Conservation (phyloP, 2,888 invertebrate species). For the Trichacis sp. region DNA sequence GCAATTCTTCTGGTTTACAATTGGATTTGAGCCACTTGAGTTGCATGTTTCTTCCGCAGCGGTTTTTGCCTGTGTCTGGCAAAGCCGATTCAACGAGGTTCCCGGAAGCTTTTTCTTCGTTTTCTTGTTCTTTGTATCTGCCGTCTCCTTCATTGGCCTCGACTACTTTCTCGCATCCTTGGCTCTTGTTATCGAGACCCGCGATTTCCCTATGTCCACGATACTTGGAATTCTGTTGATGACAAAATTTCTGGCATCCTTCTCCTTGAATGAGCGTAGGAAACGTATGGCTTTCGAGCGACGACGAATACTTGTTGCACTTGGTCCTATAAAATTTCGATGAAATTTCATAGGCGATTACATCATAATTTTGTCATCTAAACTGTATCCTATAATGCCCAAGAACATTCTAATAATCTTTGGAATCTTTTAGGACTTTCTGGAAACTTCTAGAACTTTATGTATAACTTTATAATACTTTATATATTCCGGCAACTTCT, state of each 20-base stretch:
- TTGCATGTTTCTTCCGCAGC: slow-evolving; percentile 75
- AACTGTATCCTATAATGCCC: too few relatives aligned
- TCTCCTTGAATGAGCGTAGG: slow-evolving; percentile 26
- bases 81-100: slow-evolving; percentile 79
- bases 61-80: slow-evolving; percentile 75
- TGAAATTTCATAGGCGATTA: too few relatives aligned
- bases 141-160: slow-evolving; percentile 60
- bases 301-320: slow-evolving; percentile 28
- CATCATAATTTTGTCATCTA: too few relatives aligned
- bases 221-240: slow-evolving; percentile 22
- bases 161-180: slow-evolving; percentile 54
- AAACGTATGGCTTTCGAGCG: slow-evolving; percentile 7
- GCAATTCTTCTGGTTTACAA: slow-evolving; percentile 84
- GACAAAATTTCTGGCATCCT: slow-evolving; percentile 30
- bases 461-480: too few relatives aligned
- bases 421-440: too few relatives aligned
- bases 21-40: slow-evolving; percentile 81
- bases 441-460: too few relatives aligned
- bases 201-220: slow-evolving; percentile 56
- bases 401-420: too few relatives aligned
- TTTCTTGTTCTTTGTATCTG: slow-evolving; percentile 63
- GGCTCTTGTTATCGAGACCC: slow-evolving; percentile 64
- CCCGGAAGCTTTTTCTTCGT: slow-evolving; percentile 69
- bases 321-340: too few relatives aligned
- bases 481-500: too few relatives aligned